These are phyloP conservation scores for Harpagus bidentatus DNA, from an alignment of 2,113 vertebrate species.

Conservation along the genomic window DNA sequence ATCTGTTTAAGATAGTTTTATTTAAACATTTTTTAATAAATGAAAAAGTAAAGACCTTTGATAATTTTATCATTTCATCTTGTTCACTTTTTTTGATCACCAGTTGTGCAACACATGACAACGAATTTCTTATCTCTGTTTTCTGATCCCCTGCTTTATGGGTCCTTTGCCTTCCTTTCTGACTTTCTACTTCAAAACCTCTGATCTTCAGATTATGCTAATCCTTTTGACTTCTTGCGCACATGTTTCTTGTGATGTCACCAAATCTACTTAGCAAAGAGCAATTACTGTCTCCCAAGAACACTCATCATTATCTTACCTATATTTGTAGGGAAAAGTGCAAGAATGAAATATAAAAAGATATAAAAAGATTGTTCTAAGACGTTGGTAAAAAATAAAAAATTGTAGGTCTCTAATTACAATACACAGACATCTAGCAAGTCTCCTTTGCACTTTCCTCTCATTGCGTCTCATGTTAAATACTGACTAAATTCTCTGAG, in stretches of 20 bases:
- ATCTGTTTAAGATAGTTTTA: background rate
- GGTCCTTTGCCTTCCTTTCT: background rate
- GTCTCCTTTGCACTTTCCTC: background rate
- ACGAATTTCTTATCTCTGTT: background rate
- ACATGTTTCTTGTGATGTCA: background rate
- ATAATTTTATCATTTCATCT: background rate
- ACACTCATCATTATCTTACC: background rate
- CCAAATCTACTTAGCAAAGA: background rate
- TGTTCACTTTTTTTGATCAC: background rate
- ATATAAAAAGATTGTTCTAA: background rate
- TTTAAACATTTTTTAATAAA: background rate
- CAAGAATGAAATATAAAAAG: background rate
- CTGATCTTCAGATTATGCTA: background rate
- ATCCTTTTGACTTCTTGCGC: background rate
- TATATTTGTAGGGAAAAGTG: background rate
- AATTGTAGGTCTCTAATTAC: background rate
- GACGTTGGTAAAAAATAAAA: background rate
- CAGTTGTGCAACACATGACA: background rate
- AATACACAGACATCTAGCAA: background rate
- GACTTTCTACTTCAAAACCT: background rate
- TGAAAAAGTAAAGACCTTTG: background rate
- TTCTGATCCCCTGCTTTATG: background rate
- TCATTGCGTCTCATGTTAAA: background rate
- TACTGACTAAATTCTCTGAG: background rate
- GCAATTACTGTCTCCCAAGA: background rate